Evolutionary conservation across 1,140 invertebrate genomes (phyloP).

Genomic region (Zaprionus inermis): DNA sequence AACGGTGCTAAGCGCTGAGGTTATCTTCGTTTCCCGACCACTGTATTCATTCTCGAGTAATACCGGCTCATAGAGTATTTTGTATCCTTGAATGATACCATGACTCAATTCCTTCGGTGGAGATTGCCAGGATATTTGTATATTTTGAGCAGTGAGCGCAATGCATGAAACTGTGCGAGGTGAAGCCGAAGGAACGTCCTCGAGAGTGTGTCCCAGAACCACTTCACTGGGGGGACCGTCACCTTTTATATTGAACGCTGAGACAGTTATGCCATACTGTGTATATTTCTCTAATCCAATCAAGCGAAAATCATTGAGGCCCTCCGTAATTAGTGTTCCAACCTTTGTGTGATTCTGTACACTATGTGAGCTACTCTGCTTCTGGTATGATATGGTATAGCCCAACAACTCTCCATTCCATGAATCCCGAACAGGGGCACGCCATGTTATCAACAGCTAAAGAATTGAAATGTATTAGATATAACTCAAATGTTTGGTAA

Average conservation of each 20-base stretch:
- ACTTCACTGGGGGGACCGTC: constrained; percentile 89
- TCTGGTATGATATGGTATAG: constrained; percentile 88
- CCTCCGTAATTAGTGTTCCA: constrained; percentile 85
- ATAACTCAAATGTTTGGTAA: neutral
- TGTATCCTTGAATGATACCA: constrained; percentile 92
- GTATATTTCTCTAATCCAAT: constrained; percentile 91
- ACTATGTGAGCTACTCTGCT: constrained; percentile 84
- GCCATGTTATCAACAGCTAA: constrained; percentile 90
- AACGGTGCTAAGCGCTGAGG: constrained; percentile 85
- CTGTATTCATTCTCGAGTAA: constrained; percentile 86
- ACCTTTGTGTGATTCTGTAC: constrained; percentile 85
- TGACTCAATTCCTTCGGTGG: constrained; percentile 89
- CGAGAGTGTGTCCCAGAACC: constrained; percentile 89
- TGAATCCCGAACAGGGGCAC: constrained; percentile 89
- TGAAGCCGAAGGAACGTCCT: constrained; percentile 90
- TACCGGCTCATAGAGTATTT: constrained; percentile 90
- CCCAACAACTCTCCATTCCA: constrained; percentile 93
- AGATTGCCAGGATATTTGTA: constrained; percentile 91
- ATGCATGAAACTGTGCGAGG: constrained; percentile 88
- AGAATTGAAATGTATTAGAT: neutral
- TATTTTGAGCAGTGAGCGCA: constrained; percentile 88
- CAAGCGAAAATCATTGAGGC: constrained; percentile 86
- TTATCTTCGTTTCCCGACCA: constrained; percentile 86
- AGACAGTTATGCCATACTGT: constrained; percentile 90
- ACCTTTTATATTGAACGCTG: constrained; percentile 92